These are phyloP conservation scores for Branchellion lobata DNA, from an alignment of 2,888 invertebrate genomes.

Conservation along the genomic window DNA sequence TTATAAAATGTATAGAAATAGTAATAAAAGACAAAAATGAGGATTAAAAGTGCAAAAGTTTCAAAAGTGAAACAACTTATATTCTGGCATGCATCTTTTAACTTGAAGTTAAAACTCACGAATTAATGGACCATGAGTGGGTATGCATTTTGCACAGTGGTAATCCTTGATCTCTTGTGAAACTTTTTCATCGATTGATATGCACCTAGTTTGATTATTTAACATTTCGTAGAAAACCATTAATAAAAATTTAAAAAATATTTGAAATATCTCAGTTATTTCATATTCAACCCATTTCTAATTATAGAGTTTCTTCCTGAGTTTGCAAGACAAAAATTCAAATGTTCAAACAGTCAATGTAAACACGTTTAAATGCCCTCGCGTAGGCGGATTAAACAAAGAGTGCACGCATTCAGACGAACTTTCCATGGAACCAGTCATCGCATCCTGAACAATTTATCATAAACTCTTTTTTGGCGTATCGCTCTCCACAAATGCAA, in stretches of 20 bases:
- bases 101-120: neutral
- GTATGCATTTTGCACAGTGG: slow-evolving; percentile 8
- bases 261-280: no score
- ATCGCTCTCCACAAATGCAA: slow-evolving; percentile 29
- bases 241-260: neutral
- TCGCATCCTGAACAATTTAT: slow-evolving; percentile 33
- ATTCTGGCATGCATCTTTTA: no score
- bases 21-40: no score
- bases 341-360: neutral
- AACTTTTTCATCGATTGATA: neutral
- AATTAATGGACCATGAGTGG: neutral
- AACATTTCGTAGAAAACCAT: neutral
- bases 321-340: neutral
- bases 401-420: neutral
- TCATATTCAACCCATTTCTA: no score
- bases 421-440: slow-evolving; percentile 42
- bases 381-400: neutral
- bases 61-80: no score
- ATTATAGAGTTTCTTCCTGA: no score
- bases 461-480: slow-evolving; percentile 31
- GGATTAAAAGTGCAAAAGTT: no score
- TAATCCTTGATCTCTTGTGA: slow-evolving; percentile 6
- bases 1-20: no score
- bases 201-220: neutral
- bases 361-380: slow-evolving; percentile 6